These are phyloP conservation scores for Ammodramus savannarum DNA, from an alignment of 2,113 vertebrate genomes.

Conservation along the genomic window DNA sequence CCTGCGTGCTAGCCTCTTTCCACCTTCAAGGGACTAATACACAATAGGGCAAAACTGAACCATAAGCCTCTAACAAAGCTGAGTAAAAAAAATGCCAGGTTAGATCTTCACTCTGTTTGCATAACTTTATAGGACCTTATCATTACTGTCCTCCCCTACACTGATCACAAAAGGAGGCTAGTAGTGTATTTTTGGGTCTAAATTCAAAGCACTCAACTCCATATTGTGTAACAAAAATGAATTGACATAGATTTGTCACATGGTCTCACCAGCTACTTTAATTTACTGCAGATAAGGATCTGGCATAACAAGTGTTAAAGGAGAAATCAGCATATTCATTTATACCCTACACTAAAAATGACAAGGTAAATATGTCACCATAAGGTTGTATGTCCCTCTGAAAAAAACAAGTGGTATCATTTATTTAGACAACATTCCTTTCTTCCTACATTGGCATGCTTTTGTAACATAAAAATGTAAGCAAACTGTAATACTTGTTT, in stretches of 20 bases:
- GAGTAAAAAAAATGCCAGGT: not conserved
- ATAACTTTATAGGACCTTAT: not conserved
- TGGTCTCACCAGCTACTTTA: not conserved
- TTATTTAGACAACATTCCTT: not conserved
- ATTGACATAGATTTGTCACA: not conserved
- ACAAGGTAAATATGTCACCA: not conserved
- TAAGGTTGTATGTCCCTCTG: not conserved
- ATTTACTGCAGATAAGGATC: not conserved
- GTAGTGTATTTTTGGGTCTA: not conserved
- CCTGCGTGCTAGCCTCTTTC: not conserved
- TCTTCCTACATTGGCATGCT: not conserved
- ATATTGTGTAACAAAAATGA: not conserved
- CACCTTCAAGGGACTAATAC: not conserved
- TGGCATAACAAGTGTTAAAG: not conserved
- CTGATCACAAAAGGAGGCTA: not conserved
- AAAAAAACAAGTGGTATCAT: not conserved
- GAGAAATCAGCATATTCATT: not conserved
- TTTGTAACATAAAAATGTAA: not conserved
- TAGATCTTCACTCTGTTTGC: not conserved
- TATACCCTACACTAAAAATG: not conserved
- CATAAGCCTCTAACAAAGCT: not conserved
- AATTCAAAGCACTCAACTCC: not conserved
- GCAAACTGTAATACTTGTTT: not conserved
- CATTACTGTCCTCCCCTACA: not conserved
- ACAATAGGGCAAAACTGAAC: not conserved